phyloP scores from a whole-genome alignment of 2,888 invertebrate genomes.

The Lysandra bellargus region DNA sequence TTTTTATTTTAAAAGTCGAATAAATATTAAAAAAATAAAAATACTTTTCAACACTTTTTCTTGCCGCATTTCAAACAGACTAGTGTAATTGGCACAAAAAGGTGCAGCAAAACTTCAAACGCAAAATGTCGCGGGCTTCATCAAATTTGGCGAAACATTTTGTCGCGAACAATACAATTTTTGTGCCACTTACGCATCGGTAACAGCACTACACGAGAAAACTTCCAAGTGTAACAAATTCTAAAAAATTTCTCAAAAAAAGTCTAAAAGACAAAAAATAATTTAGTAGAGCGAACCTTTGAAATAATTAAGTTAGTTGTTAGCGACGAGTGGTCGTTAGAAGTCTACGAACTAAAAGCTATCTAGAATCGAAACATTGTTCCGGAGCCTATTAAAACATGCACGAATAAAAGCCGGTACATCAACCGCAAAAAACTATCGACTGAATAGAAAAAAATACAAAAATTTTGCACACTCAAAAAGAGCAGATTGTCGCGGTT shows the following conservation, averaged over 20 bases:
- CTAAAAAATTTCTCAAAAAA: not conserved
- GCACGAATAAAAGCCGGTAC: conserved; percentile 60
- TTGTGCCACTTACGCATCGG: not conserved
- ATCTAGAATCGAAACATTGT: conserved; percentile 34
- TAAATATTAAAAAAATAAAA: not conserved
- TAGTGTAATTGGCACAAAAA: not conserved
- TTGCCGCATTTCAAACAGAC: not conserved
- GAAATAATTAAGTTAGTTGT: conserved; percentile 18
- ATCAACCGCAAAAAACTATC: conserved; percentile 77
- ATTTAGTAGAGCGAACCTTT: conserved; percentile 3
- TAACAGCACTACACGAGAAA: not conserved
- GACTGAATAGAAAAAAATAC: conserved; percentile 67
- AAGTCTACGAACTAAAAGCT: conserved; percentile 22
- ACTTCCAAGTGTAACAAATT: conserved; percentile 10
- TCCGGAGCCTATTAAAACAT: conserved; percentile 47
- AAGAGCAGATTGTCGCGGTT: conserved; percentile 77
- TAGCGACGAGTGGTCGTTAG: conserved; percentile 23
- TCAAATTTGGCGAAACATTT: not conserved
- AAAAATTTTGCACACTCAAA: conserved; percentile 61
- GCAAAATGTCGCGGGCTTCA: not conserved
- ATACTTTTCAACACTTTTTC: not conserved
- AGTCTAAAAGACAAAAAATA: conserved; percentile 10
- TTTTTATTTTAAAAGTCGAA: not conserved
- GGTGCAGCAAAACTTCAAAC: not conserved
- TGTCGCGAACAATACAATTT: not conserved